A percentile compares a stretch with the other conserved stretches of the same genome.
These are phyloP conservation scores for Hydrozoanthus tunicans DNA, from an alignment of 64 coral and sea anemone genomes.

Conservation along the genomic window DNA sequence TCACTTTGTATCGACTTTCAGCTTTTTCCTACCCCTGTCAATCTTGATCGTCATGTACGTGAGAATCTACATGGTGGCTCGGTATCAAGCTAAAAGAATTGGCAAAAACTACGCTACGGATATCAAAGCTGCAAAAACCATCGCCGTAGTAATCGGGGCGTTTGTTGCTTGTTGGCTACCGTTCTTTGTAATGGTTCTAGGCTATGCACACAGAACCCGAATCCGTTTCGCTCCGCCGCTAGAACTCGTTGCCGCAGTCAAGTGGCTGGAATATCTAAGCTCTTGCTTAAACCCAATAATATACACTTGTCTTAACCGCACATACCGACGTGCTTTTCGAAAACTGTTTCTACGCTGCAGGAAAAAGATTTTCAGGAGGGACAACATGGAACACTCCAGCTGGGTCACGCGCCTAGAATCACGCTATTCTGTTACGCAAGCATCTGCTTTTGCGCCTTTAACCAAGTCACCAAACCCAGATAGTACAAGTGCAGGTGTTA, in stretches of 20 bases:
- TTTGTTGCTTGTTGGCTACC: slow-evolving; percentile 86
- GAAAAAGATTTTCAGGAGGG: slow-evolving; percentile 42
- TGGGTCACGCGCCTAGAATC: slow-evolving; percentile 53
- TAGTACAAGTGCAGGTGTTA: not conserved
- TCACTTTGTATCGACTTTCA: slow-evolving; percentile 71
- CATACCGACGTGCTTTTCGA: slow-evolving; percentile 76
- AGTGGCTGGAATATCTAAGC: slow-evolving; percentile 90
- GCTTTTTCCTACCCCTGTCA: slow-evolving; percentile 82
- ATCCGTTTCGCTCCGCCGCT: slow-evolving; percentile 34
- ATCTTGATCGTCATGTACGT: slow-evolving; percentile 86
- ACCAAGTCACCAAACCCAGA: slow-evolving; percentile 1
- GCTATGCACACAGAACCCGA: slow-evolving; percentile 30
- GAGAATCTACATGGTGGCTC: slow-evolving; percentile 83
- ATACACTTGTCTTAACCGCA: slow-evolving; percentile 88
- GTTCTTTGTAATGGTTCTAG: slow-evolving; percentile 83
- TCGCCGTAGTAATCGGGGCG: slow-evolving; percentile 89
- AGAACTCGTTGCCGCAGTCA: slow-evolving; percentile 45
- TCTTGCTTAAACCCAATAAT: slow-evolving; percentile 88
- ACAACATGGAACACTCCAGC: not conserved
- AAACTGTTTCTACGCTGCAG: slow-evolving; percentile 78
- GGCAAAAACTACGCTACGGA: slow-evolving; percentile 85
- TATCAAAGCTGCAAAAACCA: slow-evolving; percentile 93
- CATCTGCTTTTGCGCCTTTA: slow-evolving; percentile 17
- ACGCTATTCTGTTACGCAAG: slow-evolving; percentile 25
- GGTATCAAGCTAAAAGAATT: slow-evolving; percentile 87